Evolutionary conservation across 2,113 vertebrate species (phyloP), one percentile per base, ranked within the genome.

Genomic region (Pao palembangensis): DNA sequence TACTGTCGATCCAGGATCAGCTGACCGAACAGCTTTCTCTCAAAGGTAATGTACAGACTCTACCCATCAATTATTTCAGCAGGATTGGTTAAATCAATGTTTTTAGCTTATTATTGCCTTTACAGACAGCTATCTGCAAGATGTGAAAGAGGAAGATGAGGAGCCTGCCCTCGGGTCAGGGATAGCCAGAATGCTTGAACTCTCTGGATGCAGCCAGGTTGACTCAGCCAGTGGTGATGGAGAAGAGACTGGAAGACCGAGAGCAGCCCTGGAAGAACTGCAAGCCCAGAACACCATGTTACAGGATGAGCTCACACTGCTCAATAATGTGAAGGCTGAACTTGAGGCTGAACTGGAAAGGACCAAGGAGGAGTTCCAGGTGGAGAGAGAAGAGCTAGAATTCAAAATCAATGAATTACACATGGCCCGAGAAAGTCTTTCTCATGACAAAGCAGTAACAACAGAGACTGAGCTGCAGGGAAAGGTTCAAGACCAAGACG

Each of bases 371-470:
- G 97, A 99, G 43, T 94, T 94, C 69, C 93, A 94, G 59, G 87
- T 91, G 56, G 97, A 99, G 71, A 89, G 86, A 55, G 97, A 99
- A 76, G 97, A 99, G 61, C 84, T 98, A 52, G 96, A 98, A 53
- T 99, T 99, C 76, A 99, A 96, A 87, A 93, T 99, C 65, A 93
- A 98, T 75, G 97, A 99, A 81, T 71, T 99, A 25, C 93, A 96
- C 59, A 90, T 97, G 86, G 85, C 64, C 71, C 93, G 91, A 72
- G 96, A 98, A 65, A 91, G 90, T 70, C 46, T 73, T 46, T 80
- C 91, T 10, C 72, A 85, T 72, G 88, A 94, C 43, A 51, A 51
- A 58, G 60, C 74, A 61, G 73, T 68, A 47, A 67, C 77, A 5
- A 62, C 78, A 10, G 31, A 92, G 28, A 80, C 54, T 21, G 63